Percentiles rank a stretch among this genome's conserved stretches.
phyloP scores from a whole-genome alignment of 2,888 invertebrate species.

The Microdon myrmicae region DNA sequence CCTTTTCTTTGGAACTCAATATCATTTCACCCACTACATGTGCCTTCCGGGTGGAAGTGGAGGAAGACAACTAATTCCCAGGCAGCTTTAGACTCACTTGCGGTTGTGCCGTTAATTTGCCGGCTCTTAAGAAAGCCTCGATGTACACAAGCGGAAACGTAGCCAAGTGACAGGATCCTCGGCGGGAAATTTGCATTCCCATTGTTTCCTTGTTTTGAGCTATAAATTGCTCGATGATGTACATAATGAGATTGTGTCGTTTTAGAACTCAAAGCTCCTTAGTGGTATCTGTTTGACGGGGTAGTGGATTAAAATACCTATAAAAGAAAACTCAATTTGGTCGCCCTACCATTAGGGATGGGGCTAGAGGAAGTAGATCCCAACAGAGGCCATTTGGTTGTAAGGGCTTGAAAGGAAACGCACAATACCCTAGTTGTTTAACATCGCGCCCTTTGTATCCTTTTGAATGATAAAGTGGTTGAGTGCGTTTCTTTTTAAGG shows the following conservation, averaged over 20 bases:
- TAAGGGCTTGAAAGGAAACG: too few species aligned
- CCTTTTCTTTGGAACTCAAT: slow-evolving; percentile 23
- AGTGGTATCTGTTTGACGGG: too few species aligned
- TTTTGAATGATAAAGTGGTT: too few species aligned
- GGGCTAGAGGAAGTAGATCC: too few species aligned
- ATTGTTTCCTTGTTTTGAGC: slow-evolving; percentile 29
- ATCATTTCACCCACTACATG: slow-evolving; percentile 8
- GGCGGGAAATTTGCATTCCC: slow-evolving; percentile 40
- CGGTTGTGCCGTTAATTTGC: slow-evolving; percentile 16
- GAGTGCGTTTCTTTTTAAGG: too few species aligned
- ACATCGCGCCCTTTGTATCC: too few species aligned
- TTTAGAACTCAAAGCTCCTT: too few species aligned
- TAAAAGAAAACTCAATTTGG: too few species aligned
- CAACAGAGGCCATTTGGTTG: too few species aligned
- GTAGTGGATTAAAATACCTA: too few species aligned
- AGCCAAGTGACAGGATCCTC: slow-evolving; percentile 26
- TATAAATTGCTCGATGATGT: slow-evolving; percentile 35
- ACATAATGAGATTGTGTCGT: slow-evolving; percentile 31
- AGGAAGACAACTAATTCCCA: slow-evolving; percentile 15
- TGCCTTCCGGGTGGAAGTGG: background rate
- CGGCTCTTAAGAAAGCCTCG: slow-evolving; percentile 10
- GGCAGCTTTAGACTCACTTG: slow-evolving; percentile 20
- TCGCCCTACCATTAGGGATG: too few species aligned
- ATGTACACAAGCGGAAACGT: slow-evolving; percentile 10
- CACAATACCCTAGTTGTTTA: too few species aligned